Conservation (phyloP, 2,113 vertebrate genomes). For the Electrona antarctica region DNA sequence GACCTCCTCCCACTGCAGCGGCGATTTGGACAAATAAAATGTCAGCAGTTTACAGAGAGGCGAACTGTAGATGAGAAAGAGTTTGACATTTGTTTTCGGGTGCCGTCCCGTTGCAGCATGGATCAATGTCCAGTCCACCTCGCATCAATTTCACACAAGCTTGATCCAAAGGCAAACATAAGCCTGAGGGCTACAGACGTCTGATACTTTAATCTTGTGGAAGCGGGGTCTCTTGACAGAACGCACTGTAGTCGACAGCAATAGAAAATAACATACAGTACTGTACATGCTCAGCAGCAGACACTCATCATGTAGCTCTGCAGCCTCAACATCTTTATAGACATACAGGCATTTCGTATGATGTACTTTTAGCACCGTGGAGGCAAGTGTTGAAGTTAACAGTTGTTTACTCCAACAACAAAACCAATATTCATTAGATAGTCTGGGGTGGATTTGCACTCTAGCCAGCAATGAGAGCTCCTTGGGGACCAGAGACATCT, state of each 20-base stretch:
- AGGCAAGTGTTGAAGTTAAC: slow-evolving; percentile 1
- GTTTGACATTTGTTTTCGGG: slow-evolving; percentile 68
- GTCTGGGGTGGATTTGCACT: slow-evolving; percentile 41
- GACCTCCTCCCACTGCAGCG: slow-evolving; percentile 39
- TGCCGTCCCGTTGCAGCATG: slow-evolving; percentile 66
- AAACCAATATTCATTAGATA: slow-evolving; percentile 42
- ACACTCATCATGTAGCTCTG: background rate
- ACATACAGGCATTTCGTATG: slow-evolving; percentile 13
- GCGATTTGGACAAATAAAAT: slow-evolving; percentile 32
- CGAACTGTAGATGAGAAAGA: slow-evolving; percentile 35
- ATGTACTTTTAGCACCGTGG: slow-evolving; percentile 24
- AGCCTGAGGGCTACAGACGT: slow-evolving; percentile 47
- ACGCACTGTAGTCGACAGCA: slow-evolving; percentile 17
- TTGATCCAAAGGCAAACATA: slow-evolving; percentile 57
- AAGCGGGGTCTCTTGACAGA: slow-evolving; percentile 40
- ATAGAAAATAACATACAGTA: slow-evolving; percentile 24
- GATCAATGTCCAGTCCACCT: slow-evolving; percentile 65
- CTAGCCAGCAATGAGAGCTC: slow-evolving; percentile 16
- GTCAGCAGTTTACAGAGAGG: slow-evolving; percentile 19
- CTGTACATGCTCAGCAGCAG: slow-evolving; percentile 14
- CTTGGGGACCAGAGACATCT: slow-evolving; percentile 25
- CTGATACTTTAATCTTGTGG: slow-evolving; percentile 40
- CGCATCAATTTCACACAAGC: slow-evolving; percentile 74
- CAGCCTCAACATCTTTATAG: slow-evolving; percentile 44
- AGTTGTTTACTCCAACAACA: slow-evolving; percentile 26